These are phyloP conservation scores for Melanargia galathea DNA, from an alignment of 2,888 invertebrate species.

Conservation along the genomic window DNA sequence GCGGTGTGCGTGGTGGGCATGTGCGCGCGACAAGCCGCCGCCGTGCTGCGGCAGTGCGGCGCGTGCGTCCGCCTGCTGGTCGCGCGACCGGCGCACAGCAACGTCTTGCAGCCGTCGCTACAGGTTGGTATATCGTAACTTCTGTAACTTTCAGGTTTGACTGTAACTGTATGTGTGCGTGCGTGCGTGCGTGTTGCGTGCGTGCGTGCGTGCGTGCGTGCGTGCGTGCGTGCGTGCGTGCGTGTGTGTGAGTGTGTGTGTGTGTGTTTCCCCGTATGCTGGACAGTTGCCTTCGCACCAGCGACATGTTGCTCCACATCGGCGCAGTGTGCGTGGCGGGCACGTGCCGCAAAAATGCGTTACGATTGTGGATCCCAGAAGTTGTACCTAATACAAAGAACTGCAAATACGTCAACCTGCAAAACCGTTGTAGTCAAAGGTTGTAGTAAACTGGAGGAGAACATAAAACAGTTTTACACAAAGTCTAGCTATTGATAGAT, in stretches of 20 bases:
- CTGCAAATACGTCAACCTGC: no score
- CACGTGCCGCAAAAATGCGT: slow-evolving; percentile 92
- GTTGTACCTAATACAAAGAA: no score
- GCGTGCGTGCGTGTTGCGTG: slow-evolving; percentile 94
- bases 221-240: slow-evolving; percentile 96
- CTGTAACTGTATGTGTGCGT: no score
- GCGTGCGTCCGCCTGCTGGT: slow-evolving; percentile 93
- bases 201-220: slow-evolving; percentile 93
- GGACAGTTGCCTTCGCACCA: no score
- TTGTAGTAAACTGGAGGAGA: no score
- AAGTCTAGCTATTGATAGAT: no score
- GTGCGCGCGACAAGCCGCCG: slow-evolving; percentile 95
- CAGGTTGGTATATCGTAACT: slow-evolving; percentile 27
- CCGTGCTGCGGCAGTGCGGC: slow-evolving; percentile 94
- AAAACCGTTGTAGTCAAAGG: no score
- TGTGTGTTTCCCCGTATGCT: no score
- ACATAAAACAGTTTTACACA: no score
- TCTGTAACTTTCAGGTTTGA: no score
- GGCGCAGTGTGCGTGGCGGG: slow-evolving; percentile 79
- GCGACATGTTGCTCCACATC: slow-evolving; percentile 50
- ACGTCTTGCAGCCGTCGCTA: slow-evolving; percentile 37
- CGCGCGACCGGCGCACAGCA: slow-evolving; percentile 86
- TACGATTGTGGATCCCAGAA: no score
- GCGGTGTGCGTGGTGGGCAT: slow-evolving; percentile 95
- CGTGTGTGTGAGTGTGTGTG: slow-evolving; percentile 92